These are phyloP conservation scores for Drosophila atripex DNA, from an alignment of 2,888 invertebrate genomes.

Conservation along the genomic window DNA sequence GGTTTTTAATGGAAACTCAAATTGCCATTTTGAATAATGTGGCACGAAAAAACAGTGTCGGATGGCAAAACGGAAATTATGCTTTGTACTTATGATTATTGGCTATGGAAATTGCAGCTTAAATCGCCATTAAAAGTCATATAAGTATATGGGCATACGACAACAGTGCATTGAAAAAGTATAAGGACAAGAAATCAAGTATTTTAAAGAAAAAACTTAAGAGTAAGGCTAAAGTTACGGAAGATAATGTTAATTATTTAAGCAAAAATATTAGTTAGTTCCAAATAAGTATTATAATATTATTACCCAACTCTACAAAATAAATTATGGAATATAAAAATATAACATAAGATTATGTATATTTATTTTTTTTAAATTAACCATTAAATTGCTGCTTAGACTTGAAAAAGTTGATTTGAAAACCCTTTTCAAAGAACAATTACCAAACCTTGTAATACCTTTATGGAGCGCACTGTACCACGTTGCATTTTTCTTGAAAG, in stretches of 20 bases:
- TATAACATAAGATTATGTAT: too few relatives aligned
- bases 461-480: background rate
- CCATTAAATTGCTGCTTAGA: too few relatives aligned
- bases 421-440: too few relatives aligned
- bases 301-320: too few relatives aligned
- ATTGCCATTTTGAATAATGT: slow-evolving; percentile 21
- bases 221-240: too few relatives aligned
- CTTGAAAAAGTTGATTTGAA: too few relatives aligned
- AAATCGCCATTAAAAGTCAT: slow-evolving; percentile 20
- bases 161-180: slow-evolving; percentile 16
- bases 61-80: slow-evolving; percentile 20
- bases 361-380: too few relatives aligned
- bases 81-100: slow-evolving; percentile 35
- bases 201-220: too few relatives aligned
- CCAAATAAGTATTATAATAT: too few relatives aligned
- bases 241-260: too few relatives aligned
- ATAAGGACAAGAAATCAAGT: background rate
- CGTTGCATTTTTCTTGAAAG: background rate
- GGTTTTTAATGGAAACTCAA: slow-evolving; percentile 21
- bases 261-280: too few relatives aligned
- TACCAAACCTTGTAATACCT: background rate
- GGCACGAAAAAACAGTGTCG: slow-evolving; percentile 7
- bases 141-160: slow-evolving; percentile 13
- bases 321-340: too few relatives aligned
- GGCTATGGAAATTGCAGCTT: slow-evolving; percentile 32